Percentiles rank a stretch among this genome's conserved stretches.
Evolutionary conservation across 2,888 invertebrate genomes (phyloP).

Genomic region (Bellardia bayeri): DNA sequence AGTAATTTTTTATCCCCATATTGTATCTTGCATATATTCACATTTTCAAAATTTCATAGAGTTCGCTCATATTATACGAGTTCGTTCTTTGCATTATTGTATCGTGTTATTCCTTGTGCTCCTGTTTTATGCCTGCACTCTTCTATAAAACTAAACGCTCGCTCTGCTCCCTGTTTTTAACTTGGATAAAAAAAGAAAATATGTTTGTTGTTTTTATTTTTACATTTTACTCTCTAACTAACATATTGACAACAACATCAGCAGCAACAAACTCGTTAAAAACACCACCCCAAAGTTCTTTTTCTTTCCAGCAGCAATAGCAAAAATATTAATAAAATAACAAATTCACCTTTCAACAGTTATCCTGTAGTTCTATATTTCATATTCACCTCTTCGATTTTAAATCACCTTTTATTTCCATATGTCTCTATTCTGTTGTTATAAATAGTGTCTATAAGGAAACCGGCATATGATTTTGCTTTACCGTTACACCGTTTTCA

Average conservation of each 20-base stretch:
- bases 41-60: conserved; percentile 63
- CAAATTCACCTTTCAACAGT: conserved; percentile 60
- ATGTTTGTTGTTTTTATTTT: conserved; percentile 38
- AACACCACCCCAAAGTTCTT: conserved; percentile 61
- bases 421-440: conserved; percentile 35
- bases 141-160: conserved; percentile 37
- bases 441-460: conserved; percentile 48
- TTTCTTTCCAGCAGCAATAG: conserved; percentile 16
- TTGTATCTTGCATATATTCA: conserved; percentile 64
- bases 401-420: conserved; percentile 45
- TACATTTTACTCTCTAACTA: conserved; percentile 56
- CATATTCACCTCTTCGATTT: conserved; percentile 54
- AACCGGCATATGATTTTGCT: conserved; percentile 63
- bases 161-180: conserved; percentile 51
- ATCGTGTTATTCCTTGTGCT: conserved; percentile 64
- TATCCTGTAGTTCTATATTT: conserved; percentile 50
- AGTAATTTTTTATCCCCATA: conserved; percentile 69
- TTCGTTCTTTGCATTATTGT: conserved; percentile 47
- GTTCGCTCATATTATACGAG: conserved; percentile 59
- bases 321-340: not conserved
- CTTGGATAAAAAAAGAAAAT: conserved; percentile 50
- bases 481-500: conserved; percentile 69
- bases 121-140: conserved; percentile 62
- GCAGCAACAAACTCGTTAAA: conserved; percentile 30
- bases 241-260: conserved; percentile 8